Percentiles rank a stretch among this genome's conserved stretches.
Conservation (phyloP, 2,797 vertebrate species). For the Lophius americanus region DNA sequence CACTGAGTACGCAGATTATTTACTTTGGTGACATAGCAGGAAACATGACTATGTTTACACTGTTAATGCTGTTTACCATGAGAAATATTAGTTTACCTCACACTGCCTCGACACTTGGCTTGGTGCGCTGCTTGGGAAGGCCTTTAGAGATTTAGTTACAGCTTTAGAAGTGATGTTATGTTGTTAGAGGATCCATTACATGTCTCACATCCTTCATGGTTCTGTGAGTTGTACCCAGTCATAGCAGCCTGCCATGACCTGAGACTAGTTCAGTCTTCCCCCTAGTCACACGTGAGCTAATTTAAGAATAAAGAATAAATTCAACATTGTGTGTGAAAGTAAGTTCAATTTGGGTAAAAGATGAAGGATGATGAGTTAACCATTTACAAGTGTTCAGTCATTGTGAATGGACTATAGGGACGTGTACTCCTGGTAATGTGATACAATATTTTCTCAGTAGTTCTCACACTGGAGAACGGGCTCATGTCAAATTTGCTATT, state of each 20-base stretch:
- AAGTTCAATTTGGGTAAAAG: too few species aligned
- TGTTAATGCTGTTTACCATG: constrained; percentile 3
- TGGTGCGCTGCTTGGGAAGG: constrained; percentile 22
- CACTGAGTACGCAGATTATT: not conserved
- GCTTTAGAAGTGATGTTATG: constrained; percentile 29
- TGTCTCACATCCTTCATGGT: constrained; percentile 27
- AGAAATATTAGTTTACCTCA: constrained; percentile 9
- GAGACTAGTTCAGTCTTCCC: not conserved
- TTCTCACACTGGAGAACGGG: too few species aligned
- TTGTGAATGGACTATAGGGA: too few species aligned
- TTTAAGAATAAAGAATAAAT: too few species aligned
- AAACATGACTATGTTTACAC: constrained; percentile 12
- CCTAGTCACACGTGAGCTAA: too few species aligned
- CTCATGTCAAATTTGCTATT: too few species aligned
- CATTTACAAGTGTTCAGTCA: too few species aligned
- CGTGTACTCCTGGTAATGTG: too few species aligned
- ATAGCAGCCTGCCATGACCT: constrained; percentile 29
- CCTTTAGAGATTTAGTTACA: constrained; percentile 58
- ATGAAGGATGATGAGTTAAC: too few species aligned
- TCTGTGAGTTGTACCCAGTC: constrained; percentile 35
- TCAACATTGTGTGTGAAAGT: not conserved
- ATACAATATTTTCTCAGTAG: too few species aligned
- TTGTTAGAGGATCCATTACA: constrained; percentile 54
- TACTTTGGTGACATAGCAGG: not conserved
- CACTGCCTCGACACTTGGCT: constrained; percentile 2